Conservation (phyloP, 2,797 vertebrate genomes). For the Lemur catta region DNA sequence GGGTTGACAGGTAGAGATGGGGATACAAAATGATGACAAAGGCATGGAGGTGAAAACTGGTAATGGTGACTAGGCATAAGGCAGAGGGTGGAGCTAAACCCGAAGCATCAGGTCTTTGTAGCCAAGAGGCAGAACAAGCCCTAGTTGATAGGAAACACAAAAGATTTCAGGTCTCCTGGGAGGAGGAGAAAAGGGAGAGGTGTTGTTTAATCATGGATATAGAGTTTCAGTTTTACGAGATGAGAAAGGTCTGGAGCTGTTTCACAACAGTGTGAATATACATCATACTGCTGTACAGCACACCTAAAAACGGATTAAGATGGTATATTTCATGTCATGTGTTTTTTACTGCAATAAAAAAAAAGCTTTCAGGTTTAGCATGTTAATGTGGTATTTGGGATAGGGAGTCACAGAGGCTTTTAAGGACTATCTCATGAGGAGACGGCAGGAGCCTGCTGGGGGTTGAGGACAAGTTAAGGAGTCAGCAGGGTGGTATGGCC, state of each 20-base stretch:
- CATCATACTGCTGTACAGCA: background rate
- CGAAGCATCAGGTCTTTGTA: background rate
- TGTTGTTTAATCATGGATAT: background rate
- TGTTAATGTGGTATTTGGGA: background rate
- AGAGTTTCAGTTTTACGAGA: background rate
- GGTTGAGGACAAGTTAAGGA: background rate
- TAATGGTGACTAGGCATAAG: background rate
- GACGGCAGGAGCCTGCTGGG: background rate
- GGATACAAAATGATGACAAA: background rate
- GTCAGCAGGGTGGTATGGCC: background rate
- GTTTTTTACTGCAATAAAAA: background rate
- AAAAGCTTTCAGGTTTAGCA: background rate
- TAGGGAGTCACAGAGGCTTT: background rate
- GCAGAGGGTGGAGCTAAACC: background rate
- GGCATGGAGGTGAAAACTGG: background rate
- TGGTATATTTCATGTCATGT: background rate
- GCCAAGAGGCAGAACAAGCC: background rate
- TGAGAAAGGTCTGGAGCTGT: background rate
- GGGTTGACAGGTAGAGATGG: background rate
- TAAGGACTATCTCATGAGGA: background rate
- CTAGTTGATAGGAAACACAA: background rate
- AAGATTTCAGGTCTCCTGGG: background rate
- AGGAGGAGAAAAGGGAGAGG: background rate
- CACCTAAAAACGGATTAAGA: background rate
- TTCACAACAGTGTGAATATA: background rate